Conservation (phyloP, 1,140 invertebrate genomes). For the Scaptomyza hsui region DNA sequence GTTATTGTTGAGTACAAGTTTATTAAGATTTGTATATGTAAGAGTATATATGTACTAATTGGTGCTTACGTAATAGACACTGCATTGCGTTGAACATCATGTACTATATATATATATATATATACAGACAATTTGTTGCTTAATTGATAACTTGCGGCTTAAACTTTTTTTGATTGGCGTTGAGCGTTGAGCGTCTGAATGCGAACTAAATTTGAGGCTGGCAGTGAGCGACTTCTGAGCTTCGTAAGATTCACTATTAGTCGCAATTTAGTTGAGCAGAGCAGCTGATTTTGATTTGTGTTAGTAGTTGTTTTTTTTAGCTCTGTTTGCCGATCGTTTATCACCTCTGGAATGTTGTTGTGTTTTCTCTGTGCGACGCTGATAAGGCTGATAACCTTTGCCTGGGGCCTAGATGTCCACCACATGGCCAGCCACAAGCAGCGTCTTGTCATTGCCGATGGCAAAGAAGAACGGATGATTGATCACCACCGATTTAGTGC, state of each 20-base stretch:
- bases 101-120: slow-evolving; percentile 29
- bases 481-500: slow-evolving; percentile 63
- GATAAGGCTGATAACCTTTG: slow-evolving; percentile 64
- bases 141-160: slow-evolving; percentile 34
- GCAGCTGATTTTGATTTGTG: slow-evolving; percentile 8
- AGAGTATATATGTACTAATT: slow-evolving; percentile 42
- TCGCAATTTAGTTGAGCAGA: slow-evolving; percentile 14
- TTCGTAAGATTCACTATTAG: neutral
- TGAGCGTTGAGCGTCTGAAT: slow-evolving; percentile 42
- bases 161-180: slow-evolving; percentile 44
- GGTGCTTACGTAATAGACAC: slow-evolving; percentile 71
- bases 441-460: slow-evolving; percentile 54
- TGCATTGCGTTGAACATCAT: slow-evolving; percentile 46
- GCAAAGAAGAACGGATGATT: slow-evolving; percentile 77
- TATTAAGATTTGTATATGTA: slow-evolving; percentile 17
- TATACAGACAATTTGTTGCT: slow-evolving; percentile 17
- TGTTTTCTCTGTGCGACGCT: slow-evolving; percentile 19
- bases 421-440: slow-evolving; percentile 68
- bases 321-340: slow-evolving; percentile 70
- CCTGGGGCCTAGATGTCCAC: slow-evolving; percentile 53
- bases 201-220: slow-evolving; percentile 51
- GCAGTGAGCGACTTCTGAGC: slow-evolving; percentile 29
- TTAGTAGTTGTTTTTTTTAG: neutral
- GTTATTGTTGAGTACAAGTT: slow-evolving; percentile 7
- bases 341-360: slow-evolving; percentile 58